Evolutionary conservation across 2,113 vertebrate genomes (phyloP).

Genomic region (Arizona elegans): DNA sequence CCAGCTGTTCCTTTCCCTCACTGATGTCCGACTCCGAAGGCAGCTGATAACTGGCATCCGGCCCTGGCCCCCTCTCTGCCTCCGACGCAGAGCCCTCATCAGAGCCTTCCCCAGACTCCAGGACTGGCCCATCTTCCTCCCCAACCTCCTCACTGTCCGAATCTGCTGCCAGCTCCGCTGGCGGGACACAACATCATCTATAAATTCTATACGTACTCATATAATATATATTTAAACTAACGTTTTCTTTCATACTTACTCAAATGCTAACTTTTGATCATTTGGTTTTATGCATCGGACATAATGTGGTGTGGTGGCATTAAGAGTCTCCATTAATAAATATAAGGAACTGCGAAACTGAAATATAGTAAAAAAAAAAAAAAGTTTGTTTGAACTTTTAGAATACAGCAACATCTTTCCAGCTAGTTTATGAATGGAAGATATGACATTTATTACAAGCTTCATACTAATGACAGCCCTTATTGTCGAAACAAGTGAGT

Average conservation of each 20-base stretch:
- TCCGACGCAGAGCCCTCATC: too few species aligned
- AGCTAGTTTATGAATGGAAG: not conserved
- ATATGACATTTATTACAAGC: not conserved
- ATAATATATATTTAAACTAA: not conserved
- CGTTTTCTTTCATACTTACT: constrained; percentile 75
- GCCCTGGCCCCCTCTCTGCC: too few species aligned
- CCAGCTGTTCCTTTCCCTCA: too few species aligned
- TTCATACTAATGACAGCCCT: not conserved
- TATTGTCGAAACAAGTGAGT: not conserved
- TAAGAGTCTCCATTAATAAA: constrained; percentile 92
- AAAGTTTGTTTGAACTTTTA: not conserved
- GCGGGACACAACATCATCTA: not conserved
- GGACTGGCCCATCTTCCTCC: too few species aligned
- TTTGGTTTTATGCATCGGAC: constrained; percentile 98
- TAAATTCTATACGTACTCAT: not conserved
- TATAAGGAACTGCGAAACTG: constrained; percentile 91
- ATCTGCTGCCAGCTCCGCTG: too few species aligned
- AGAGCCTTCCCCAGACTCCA: too few species aligned
- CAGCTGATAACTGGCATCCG: too few species aligned
- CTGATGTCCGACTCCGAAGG: too few species aligned
- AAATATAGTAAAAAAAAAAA: constrained; percentile 21
- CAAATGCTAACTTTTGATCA: constrained; percentile 89
- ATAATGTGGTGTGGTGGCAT: constrained; percentile 93
- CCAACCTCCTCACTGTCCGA: too few species aligned
- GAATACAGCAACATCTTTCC: not conserved